Evolutionary conservation across 1,140 invertebrate species (phyloP), one percentile per base, ranked within the genome.

Genomic region (Lerema accius): DNA sequence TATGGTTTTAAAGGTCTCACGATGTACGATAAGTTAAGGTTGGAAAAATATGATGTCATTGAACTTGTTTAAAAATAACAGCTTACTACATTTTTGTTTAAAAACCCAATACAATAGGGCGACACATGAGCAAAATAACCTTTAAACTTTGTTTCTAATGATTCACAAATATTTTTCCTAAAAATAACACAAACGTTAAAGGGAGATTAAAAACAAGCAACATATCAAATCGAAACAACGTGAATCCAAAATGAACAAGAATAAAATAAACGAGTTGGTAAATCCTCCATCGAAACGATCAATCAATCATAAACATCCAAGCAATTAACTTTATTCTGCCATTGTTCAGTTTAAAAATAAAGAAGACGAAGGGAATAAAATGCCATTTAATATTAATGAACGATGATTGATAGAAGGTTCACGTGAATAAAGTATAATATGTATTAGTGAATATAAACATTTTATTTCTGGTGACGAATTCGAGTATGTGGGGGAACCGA

Each of bases 1-100:
- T 56, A 65, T 35, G 40, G 32, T 45, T 15, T 39, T 60, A 75
- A 75, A 75, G 73, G 73, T 69, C 73, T 49, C 32, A 40, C 53
- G 68, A 69, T 69, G 63, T 69, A n/a, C n/a, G n/a, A 23, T 23
- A 32, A 50, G 50, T 55, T 37, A 28, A 26, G 10, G 40, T 17
- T 14, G 15, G 16, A 53, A n/a, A 37, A 39, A 42, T 11, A 50
- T 50, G 11, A 62, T 32, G 46, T 51, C 23, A 42, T 40, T 7
- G n/a, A 26, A 53, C 39, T 53, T 53, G 37, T 53, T 39, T 10
- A 39, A 51, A 51, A 39, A 48, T 14, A n/a, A n/a, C n/a, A n/a
- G n/a, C n/a, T n/a, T n/a, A n/a, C n/a, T n/a, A n/a, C n/a, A n/a
- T n/a, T n/a, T n/a, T n/a, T n/a, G n/a, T n/a, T n/a, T n/a, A n/a